These are phyloP conservation scores for Pantherophis guttatus DNA, from an alignment of 2,113 vertebrate genomes.

Conservation along the genomic window DNA sequence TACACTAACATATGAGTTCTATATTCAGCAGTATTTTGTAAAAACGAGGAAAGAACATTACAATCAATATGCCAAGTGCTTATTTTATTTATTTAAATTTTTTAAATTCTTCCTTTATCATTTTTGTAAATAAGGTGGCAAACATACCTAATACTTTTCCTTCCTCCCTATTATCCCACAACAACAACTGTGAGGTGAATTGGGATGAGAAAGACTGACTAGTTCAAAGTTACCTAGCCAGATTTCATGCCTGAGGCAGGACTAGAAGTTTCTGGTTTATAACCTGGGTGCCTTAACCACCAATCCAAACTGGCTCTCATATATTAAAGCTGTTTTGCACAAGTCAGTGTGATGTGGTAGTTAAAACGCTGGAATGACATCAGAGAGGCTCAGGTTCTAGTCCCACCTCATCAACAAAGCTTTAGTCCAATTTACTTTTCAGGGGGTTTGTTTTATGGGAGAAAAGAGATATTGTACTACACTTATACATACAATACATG, in stretches of 20 bases:
- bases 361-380: background rate
- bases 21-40: background rate
- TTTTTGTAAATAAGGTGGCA: background rate
- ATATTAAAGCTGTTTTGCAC: background rate
- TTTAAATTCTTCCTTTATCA: background rate
- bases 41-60: background rate
- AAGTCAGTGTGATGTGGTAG: background rate
- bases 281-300: background rate
- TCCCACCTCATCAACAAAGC: background rate
- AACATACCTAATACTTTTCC: background rate
- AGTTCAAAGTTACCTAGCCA: background rate
- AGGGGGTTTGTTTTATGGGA: background rate
- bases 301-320: background rate
- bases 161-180: background rate
- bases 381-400: background rate
- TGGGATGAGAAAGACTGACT: background rate
- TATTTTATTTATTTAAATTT: background rate
- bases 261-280: background rate
- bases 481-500: background rate
- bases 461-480: background rate
- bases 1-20: background rate
- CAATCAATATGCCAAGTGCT: background rate
- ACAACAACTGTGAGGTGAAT: background rate
- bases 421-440: background rate
- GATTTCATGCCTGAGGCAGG: background rate